Conservation (phyloP, 2,113 vertebrate genomes). For the Arvicanthis niloticus region DNA sequence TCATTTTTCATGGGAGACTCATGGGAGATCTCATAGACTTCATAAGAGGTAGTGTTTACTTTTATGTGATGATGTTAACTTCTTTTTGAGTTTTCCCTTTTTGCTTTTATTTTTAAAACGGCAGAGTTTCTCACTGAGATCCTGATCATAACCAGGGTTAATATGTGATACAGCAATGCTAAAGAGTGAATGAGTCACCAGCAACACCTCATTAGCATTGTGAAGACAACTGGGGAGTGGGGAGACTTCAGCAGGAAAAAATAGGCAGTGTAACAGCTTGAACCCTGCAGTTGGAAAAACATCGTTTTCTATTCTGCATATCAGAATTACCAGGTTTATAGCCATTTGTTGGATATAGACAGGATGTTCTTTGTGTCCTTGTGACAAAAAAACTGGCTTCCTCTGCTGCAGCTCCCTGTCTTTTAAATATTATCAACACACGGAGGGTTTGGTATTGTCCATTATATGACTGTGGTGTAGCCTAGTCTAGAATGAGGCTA, state of each 20-base stretch:
- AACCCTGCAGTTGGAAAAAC: background rate
- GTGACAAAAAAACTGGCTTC: background rate
- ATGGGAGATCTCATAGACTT: background rate
- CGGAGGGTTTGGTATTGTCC: background rate
- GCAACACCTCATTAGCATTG: background rate
- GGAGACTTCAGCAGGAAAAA: background rate
- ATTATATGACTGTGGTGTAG: background rate
- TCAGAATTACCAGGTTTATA: slow-evolving; percentile 19
- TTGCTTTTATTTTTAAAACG: slow-evolving; percentile 33
- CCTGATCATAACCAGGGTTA: background rate
- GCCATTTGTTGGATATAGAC: background rate
- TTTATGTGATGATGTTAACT: background rate
- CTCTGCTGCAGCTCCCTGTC: background rate
- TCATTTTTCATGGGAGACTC: background rate
- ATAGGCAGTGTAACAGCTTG: slow-evolving; percentile 29
- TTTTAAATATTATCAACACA: background rate
- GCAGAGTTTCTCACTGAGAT: background rate
- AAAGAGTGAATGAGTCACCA: background rate
- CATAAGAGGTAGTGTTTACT: background rate
- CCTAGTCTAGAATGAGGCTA: background rate
- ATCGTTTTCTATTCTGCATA: slow-evolving; percentile 10
- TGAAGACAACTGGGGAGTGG: background rate
- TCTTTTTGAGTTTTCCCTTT: background rate
- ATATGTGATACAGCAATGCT: background rate
- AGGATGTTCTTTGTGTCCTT: background rate